These are phyloP conservation scores for Pseudochromis fuscus DNA, from an alignment of 2,797 vertebrate genomes.

Conservation along the genomic window DNA sequence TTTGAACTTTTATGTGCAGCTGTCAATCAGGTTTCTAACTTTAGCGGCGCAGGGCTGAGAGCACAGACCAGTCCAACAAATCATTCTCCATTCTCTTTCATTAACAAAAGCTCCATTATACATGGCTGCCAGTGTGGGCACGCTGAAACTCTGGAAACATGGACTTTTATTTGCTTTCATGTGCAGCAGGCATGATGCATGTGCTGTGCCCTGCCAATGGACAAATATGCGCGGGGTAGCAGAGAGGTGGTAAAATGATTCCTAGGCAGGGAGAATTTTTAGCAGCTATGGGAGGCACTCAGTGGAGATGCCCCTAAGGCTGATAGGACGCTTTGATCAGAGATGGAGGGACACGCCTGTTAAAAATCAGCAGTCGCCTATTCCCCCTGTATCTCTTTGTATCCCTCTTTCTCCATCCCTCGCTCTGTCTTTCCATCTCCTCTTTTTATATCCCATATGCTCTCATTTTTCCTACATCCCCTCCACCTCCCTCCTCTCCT, in stretches of 20 bases:
- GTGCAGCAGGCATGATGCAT: conserved; percentile 48
- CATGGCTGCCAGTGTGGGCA: conserved; percentile 6
- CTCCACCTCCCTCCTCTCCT: conserved; percentile 4
- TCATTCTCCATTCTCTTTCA: conserved; percentile 47
- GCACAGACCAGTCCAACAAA: conserved; percentile 14
- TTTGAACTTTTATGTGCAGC: conserved; percentile 36
- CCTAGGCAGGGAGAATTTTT: conserved; percentile 67
- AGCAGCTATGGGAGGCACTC: conserved; percentile 72
- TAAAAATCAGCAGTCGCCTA: conserved; percentile 71
- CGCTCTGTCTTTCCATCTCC: conserved; percentile 18
- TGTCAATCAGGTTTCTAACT: conserved; percentile 42
- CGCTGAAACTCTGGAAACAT: conserved; percentile 26
- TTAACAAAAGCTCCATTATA: conserved; percentile 22
- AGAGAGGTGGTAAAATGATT: conserved; percentile 67
- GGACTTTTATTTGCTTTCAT: conserved; percentile 48
- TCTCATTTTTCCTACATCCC: conserved; percentile 15
- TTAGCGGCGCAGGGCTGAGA: conserved; percentile 9
- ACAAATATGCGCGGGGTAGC: conserved; percentile 44
- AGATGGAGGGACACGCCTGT: conserved; percentile 79
- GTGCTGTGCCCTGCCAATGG: conserved; percentile 44
- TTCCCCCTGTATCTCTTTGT: conserved; percentile 69
- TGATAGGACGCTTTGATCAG: conserved; percentile 81
- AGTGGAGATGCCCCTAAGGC: conserved; percentile 72
- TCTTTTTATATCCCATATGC: conserved; percentile 30
- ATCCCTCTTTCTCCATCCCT: conserved; percentile 56